Evolutionary conservation across 2,888 invertebrate species (phyloP).

Genomic region (Tetranychus truncatus): DNA sequence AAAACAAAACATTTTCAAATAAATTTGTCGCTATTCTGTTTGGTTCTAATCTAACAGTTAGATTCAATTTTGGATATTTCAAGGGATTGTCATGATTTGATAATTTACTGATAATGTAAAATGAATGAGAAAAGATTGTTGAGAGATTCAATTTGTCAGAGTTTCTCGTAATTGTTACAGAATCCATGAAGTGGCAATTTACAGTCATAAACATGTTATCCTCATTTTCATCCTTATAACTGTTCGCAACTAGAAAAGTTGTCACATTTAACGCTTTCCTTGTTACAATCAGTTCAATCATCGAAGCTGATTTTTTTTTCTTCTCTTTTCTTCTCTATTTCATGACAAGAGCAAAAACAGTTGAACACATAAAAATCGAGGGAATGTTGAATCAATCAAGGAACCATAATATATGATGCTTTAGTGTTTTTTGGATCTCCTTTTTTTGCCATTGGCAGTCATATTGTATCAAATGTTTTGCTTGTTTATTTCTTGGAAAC

Average conservation of each 20-base stretch:
- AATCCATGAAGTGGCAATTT: neutral
- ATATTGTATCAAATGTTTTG: neutral
- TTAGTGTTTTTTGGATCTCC: neutral
- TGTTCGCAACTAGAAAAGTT: neutral
- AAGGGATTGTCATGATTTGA: no score
- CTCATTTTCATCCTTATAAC: neutral
- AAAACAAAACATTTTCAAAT: no score
- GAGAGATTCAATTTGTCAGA: neutral
- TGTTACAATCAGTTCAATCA: neutral
- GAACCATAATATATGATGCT: neutral
- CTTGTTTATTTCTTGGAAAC: neutral
- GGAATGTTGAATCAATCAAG: neutral
- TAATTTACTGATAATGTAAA: no score
- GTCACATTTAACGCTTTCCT: slow-evolving; percentile 1
- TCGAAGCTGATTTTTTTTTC: neutral
- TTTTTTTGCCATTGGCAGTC: neutral
- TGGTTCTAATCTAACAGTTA: no score
- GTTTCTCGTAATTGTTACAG: neutral
- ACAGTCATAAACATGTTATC: neutral
- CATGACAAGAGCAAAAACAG: neutral
- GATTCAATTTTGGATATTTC: no score
- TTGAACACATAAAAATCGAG: neutral
- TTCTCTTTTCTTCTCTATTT: neutral
- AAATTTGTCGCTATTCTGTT: neutral
- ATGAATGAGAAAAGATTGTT: no score